A percentile compares a stretch with the other conserved stretches of the same genome.
These are phyloP conservation scores for Clarias fuscus DNA, from an alignment of 2,797 vertebrate species.

Conservation along the genomic window DNA sequence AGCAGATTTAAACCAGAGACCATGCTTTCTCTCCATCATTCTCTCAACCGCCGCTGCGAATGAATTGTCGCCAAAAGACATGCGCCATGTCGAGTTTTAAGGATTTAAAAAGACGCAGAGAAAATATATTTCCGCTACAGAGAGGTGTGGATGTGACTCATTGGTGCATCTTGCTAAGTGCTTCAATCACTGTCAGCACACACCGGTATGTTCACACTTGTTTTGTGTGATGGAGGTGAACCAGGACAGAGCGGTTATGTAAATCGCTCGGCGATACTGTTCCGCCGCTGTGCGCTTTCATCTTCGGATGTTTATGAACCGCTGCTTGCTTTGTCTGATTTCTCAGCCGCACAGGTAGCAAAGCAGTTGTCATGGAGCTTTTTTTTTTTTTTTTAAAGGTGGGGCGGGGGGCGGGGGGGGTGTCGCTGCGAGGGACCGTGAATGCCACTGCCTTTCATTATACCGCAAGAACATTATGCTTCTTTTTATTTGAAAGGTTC, in stretches of 20 bases:
- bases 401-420: neutral
- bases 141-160: slow-evolving; percentile 17
- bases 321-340: slow-evolving; percentile 41
- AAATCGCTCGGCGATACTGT: slow-evolving; percentile 11
- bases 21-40: neutral
- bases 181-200: slow-evolving; percentile 30
- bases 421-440: no score
- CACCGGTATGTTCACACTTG: slow-evolving; percentile 1
- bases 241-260: slow-evolving; percentile 11
- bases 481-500: neutral
- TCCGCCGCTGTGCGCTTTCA: neutral
- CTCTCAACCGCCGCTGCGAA: neutral
- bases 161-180: slow-evolving; percentile 19
- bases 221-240: slow-evolving; percentile 13
- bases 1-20: neutral
- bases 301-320: slow-evolving; percentile 42
- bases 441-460: slow-evolving; percentile 7
- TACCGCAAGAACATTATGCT: neutral
- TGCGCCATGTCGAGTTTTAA: neutral
- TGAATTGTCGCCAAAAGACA: neutral
- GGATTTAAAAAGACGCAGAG: neutral
- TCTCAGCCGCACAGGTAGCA: slow-evolving; percentile 24
- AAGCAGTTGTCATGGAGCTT: slow-evolving; percentile 38
- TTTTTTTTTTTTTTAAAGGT: neutral
- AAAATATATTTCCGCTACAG: neutral